Evolutionary conservation across 2,797 vertebrate species (phyloP).

Genomic region (Myotis myotis): DNA sequence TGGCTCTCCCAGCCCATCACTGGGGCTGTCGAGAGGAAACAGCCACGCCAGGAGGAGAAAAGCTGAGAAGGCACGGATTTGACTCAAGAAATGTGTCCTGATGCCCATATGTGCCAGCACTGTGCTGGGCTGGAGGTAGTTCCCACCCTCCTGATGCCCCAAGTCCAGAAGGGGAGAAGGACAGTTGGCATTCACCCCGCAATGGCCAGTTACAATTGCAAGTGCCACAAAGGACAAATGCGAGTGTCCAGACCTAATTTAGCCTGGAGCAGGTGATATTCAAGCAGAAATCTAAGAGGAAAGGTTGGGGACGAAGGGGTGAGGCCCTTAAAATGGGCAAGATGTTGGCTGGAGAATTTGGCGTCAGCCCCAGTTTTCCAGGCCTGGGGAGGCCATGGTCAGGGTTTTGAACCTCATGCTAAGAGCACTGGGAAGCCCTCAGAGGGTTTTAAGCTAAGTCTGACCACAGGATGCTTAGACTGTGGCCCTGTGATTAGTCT

Average conservation of each 20-base stretch:
- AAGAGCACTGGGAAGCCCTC: background rate
- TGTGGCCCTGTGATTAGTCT: background rate
- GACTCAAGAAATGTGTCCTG: background rate
- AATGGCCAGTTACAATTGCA: background rate
- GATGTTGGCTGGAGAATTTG: background rate
- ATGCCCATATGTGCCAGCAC: background rate
- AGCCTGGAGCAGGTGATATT: background rate
- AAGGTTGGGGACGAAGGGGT: background rate
- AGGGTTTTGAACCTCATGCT: background rate
- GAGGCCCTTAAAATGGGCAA: background rate
- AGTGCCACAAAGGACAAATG: background rate
- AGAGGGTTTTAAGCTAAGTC: background rate
- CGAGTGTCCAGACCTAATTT: background rate
- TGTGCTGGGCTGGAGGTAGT: background rate
- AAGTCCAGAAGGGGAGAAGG: background rate
- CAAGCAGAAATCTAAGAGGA: background rate
- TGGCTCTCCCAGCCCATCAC: background rate
- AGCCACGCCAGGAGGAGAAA: background rate
- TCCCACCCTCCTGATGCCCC: background rate
- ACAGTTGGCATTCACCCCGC: background rate
- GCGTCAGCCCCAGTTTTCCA: background rate
- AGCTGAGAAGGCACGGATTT: too few relatives aligned
- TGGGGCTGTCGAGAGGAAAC: background rate
- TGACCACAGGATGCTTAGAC: background rate
- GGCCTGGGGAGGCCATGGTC: background rate